These are phyloP conservation scores for Poecilia velifera DNA, from an alignment of 2,797 vertebrate species.

Conservation along the genomic window DNA sequence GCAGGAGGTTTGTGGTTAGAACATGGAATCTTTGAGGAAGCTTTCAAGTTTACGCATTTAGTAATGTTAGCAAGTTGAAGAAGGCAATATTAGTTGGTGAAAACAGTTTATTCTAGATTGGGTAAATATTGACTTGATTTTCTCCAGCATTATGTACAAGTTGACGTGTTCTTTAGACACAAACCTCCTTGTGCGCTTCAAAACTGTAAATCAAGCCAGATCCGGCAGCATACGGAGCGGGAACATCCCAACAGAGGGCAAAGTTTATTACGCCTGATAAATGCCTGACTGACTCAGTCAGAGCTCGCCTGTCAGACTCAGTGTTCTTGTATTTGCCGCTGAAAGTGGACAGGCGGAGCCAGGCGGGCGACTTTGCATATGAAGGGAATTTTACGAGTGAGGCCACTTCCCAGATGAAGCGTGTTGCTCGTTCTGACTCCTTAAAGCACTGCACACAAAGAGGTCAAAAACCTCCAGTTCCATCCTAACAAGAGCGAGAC, in stretches of 20 bases:
- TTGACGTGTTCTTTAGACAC: slow-evolving; percentile 5
- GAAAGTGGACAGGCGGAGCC: slow-evolving; percentile 62
- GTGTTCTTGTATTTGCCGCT: slow-evolving; percentile 57
- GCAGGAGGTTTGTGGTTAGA: slow-evolving; percentile 54
- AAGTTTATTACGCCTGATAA: slow-evolving; percentile 64
- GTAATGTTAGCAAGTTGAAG: slow-evolving; percentile 9
- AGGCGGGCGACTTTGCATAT: slow-evolving; percentile 25
- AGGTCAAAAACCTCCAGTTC: slow-evolving; percentile 40
- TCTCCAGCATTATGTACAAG: slow-evolving; percentile 6
- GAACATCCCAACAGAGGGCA: slow-evolving; percentile 33
- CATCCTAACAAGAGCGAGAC: slow-evolving; percentile 32
- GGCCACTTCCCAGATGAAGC: slow-evolving; percentile 46
- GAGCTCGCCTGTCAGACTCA: slow-evolving; percentile 54
- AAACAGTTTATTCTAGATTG: slow-evolving; percentile 3
- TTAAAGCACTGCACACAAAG: slow-evolving; percentile 22
- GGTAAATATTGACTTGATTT: slow-evolving; percentile 24
- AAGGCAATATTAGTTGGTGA: background rate
- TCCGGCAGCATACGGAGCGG: slow-evolving; percentile 57
- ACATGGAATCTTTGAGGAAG: background rate
- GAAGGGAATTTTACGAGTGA: slow-evolving; percentile 34
- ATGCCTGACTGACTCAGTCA: slow-evolving; percentile 62
- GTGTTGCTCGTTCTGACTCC: slow-evolving; percentile 11
- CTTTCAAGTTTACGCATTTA: background rate
- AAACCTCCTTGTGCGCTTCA: slow-evolving; percentile 25
- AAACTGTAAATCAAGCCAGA: slow-evolving; percentile 60